A percentile compares a stretch with the other conserved stretches of the same genome.
phyloP scores from a whole-genome alignment of 2,113 vertebrate species.

The Rhabdornis inornatus region DNA sequence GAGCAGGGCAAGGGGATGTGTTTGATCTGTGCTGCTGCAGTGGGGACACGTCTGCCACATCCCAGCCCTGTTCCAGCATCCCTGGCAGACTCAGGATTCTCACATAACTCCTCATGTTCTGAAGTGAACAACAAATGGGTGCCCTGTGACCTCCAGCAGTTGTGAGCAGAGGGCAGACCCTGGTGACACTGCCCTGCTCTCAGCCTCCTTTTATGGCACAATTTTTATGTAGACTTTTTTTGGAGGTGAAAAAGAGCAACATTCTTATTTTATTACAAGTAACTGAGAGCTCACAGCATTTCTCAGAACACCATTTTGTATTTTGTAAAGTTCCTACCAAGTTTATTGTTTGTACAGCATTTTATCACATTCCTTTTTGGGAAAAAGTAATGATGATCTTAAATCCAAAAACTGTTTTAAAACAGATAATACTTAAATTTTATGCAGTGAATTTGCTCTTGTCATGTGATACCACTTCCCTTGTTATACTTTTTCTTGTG shows the following conservation, averaged over 20 bases:
- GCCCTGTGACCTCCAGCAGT: not conserved
- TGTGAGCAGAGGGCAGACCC: not conserved
- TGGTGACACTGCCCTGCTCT: fast-evolving
- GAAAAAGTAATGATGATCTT: not conserved
- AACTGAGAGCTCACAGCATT: not conserved
- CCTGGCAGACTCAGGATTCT: not conserved
- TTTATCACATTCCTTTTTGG: not conserved
- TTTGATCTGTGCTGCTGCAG: not conserved
- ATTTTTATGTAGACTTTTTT: not conserved
- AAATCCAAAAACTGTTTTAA: not conserved
- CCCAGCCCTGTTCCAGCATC: not conserved
- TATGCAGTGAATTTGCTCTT: not conserved
- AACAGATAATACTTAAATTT: not conserved
- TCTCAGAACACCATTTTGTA: not conserved
- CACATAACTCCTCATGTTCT: fast-evolving
- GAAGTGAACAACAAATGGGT: not conserved
- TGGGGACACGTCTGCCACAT: not conserved
- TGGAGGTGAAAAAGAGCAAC: not conserved
- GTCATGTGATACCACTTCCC: not conserved
- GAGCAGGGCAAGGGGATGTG: not conserved
- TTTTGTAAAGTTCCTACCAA: not conserved
- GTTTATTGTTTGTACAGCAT: not conserved
- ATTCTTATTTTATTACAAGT: not conserved
- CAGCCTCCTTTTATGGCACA: not conserved
- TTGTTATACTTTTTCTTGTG: not conserved